Base-by-base conservation (phyloP, 2,888 invertebrate species). In the Sinotaia quadrata region DNA sequence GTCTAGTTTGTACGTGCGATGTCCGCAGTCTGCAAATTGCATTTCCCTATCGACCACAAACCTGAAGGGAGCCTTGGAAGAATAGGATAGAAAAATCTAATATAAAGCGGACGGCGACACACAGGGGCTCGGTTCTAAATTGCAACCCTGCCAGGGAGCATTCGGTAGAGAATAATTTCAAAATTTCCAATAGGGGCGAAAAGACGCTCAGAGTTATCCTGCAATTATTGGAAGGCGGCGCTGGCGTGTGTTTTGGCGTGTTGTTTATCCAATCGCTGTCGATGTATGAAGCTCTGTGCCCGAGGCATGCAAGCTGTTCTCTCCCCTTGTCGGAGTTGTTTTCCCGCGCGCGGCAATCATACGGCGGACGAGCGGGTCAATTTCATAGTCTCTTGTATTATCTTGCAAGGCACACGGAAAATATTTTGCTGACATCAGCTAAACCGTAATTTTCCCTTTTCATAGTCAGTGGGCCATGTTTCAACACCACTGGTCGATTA, bases 251-350 rank as follows among this genome's bases (percentile, higher is more conserved):
- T 65, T 65, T 52, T 65, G 65, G 54, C 65, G 41, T 29, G 31
- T 33, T 65, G 65, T 65, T 65, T 65, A 65, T 56, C 56, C 65
- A 65, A 65, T 65, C 37, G 56, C 41, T 34, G 41, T n/a, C 33
- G 12, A 44, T 44, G 21, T 51, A n/a, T 41, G 36, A 21, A 12
- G 12, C 44, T 15, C 62, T 29, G 27, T 44, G 60, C 63, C 54
- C 27, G 27, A 52, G 52, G 52, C 52, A 31, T 8, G 36, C 63
- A 63, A 63, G 63, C 63, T 63, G 63, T 63, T 63, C 52, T 63
- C 62, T 31, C 52, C 62, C 59, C 62, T 62, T 62, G 62, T 62
- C 44, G 3, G 1, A 18, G 29, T 44, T 63, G 49, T 49, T 63
- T 63, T 63, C 63, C 52, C 54, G 49, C n/a, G 37, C 54, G 52